These are phyloP conservation scores for Branchipolynoe longqiensis DNA, from an alignment of 2,888 invertebrate species.

Conservation along the genomic window DNA sequence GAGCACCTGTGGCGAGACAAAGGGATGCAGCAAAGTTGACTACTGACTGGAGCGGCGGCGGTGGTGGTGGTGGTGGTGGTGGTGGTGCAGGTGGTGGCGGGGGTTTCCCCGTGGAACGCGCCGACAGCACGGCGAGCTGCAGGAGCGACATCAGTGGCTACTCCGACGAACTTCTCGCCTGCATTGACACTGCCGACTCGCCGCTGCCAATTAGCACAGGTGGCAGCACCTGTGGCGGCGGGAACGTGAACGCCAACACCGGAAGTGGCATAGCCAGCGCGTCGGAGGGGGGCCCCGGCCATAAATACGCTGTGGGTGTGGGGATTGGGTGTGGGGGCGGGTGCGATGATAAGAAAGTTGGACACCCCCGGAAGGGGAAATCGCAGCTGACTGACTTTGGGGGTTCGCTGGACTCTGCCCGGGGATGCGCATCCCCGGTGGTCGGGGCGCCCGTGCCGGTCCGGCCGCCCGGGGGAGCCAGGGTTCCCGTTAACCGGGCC, in stretches of 20 bases:
- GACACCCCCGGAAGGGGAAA: background rate
- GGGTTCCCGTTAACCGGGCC: background rate
- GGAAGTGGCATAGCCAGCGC: background rate
- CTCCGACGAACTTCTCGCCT: constrained; percentile 50
- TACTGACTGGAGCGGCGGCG: background rate
- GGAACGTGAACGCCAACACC: background rate
- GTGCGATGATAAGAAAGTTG: background rate
- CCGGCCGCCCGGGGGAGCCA: background rate
- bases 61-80: background rate
- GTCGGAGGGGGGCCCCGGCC: background rate
- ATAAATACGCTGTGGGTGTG: background rate
- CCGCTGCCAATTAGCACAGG: constrained; percentile 5
- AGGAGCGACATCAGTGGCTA: constrained; percentile 47
- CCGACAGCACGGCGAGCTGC: constrained; percentile 24
- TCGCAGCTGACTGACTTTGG: constrained; percentile 17
- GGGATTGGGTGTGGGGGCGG: background rate
- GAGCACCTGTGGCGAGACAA: background rate
- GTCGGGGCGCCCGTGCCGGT: background rate
- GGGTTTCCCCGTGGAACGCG: constrained; percentile 17
- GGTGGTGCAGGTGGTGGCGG: background rate
- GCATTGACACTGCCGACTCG: background rate
- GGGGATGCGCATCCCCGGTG: background rate
- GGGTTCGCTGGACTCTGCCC: constrained; percentile 24
- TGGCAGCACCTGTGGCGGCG: constrained; percentile 30
- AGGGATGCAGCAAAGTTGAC: background rate